phyloP scores from a whole-genome alignment of 2,113 vertebrate genomes.

The Ailurus styani region DNA sequence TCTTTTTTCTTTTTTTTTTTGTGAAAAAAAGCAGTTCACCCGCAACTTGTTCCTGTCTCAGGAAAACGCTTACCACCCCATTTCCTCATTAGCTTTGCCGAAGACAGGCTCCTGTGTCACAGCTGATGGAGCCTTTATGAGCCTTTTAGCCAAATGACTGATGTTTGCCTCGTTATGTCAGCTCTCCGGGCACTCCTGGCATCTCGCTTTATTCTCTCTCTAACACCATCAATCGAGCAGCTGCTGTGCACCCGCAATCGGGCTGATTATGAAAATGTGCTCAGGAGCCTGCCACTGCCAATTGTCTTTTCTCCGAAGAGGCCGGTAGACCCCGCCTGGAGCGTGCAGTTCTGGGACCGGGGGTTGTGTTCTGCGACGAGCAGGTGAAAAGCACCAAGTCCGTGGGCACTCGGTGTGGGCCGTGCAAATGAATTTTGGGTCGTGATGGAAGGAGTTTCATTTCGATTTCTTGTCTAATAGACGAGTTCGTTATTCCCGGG shows the following conservation, averaged over 20 bases:
- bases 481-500: background rate
- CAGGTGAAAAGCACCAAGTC: conserved; percentile 65
- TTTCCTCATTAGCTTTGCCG: conserved; percentile 84
- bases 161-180: conserved; percentile 85
- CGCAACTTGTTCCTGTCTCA: conserved; percentile 79
- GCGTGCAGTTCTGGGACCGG: conserved; percentile 65
- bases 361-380: conserved; percentile 72
- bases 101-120: conserved; percentile 82
- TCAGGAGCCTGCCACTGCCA: conserved; percentile 79
- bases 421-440: conserved; percentile 33
- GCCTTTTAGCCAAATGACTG: conserved; percentile 87
- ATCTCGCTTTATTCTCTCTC: conserved; percentile 85
- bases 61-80: conserved; percentile 78
- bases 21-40: conserved; percentile 78
- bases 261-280: conserved; percentile 86
- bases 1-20: no score
- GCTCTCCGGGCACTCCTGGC: conserved; percentile 84
- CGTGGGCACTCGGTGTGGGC: conserved; percentile 31
- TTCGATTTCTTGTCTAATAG: background rate
- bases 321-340: conserved; percentile 73
- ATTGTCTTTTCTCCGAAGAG: conserved; percentile 83
- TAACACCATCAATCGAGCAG: conserved; percentile 83
- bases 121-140: conserved; percentile 85
- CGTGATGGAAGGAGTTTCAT: conserved; percentile 21
- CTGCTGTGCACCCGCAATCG: conserved; percentile 83